Evolutionary conservation across 92 coral and sea anemone species (phyloP).

Genomic region (Paragorgia papillata): DNA sequence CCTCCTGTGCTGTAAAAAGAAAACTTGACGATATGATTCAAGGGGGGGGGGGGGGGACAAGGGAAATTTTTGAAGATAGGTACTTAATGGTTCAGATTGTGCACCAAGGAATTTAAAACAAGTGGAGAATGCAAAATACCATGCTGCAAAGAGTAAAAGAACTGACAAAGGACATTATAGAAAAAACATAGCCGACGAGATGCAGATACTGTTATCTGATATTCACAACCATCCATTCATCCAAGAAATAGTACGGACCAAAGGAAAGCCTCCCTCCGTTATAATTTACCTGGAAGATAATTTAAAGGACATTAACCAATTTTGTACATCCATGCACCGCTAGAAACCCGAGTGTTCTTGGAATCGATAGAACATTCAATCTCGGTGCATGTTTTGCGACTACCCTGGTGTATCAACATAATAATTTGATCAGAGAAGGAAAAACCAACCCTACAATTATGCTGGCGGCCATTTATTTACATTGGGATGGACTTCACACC

Average conservation of each 20-base stretch:
- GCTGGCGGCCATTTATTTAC: too few relatives aligned
- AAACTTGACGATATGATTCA: too few relatives aligned
- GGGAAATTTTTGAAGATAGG: not conserved
- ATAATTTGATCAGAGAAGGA: slow-evolving; percentile 20
- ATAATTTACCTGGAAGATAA: slow-evolving; percentile 13
- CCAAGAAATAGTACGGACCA: slow-evolving; percentile 20
- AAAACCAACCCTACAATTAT: slow-evolving; percentile 3
- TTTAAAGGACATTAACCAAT: slow-evolving; percentile 12
- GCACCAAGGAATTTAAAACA: not conserved
- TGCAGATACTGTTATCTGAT: not conserved
- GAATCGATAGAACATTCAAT: too few relatives aligned
- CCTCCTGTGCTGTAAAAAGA: too few relatives aligned
- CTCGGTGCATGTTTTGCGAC: slow-evolving; percentile 28
- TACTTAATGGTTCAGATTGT: not conserved
- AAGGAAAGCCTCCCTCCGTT: slow-evolving; percentile 20
- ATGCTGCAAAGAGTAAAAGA: not conserved
- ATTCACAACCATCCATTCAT: slow-evolving; percentile 13
- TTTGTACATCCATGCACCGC: not conserved
- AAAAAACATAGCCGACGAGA: not conserved
- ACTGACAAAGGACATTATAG: not conserved
- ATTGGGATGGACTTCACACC: too few relatives aligned
- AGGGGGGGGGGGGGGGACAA: not conserved
- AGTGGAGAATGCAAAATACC: not conserved
- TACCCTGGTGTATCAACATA: slow-evolving; percentile 23
- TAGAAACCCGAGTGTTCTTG: slow-evolving; percentile 26